Percentiles rank a stretch among this genome's conserved stretches.
Conservation (phyloP, 2,797 vertebrate species). For the Yasuhikotakia modesta region DNA sequence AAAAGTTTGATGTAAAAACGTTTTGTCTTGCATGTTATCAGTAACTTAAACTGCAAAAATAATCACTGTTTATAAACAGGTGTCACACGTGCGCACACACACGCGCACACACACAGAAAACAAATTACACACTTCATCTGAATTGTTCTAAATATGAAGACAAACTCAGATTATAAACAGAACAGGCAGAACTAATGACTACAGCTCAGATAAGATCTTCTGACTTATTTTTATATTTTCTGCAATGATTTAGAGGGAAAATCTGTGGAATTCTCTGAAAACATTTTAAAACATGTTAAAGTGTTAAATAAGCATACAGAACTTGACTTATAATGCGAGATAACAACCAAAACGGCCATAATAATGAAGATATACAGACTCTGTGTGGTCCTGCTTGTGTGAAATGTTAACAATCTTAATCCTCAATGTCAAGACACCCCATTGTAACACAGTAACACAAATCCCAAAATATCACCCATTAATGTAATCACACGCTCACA, state of each 20-base stretch:
- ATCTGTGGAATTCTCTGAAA: neutral
- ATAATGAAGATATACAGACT: neutral
- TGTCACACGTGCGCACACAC: no score
- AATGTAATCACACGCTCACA: slow-evolving; percentile 28
- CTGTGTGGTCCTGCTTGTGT: neutral
- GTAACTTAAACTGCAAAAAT: neutral
- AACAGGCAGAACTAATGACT: neutral
- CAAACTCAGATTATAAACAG: neutral
- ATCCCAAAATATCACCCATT: slow-evolving; percentile 56
- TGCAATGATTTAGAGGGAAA: neutral
- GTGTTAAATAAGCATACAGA: neutral
- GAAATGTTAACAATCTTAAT: slow-evolving; percentile 27
- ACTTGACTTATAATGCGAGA: neutral
- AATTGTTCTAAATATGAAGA: slow-evolving; percentile 14
- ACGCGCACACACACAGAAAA: neutral
- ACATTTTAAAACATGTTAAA: neutral
- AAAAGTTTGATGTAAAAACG: slow-evolving; percentile 8
- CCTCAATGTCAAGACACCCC: slow-evolving; percentile 54
- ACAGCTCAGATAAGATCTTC: neutral
- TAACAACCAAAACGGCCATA: neutral
- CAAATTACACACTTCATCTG: neutral
- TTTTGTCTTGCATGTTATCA: neutral
- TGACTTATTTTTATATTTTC: neutral
- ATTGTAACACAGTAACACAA: slow-evolving; percentile 48
- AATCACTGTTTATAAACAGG: neutral